Evolutionary conservation across 1,140 invertebrate species (phyloP).

Genomic region (Drosophila guanche): DNA sequence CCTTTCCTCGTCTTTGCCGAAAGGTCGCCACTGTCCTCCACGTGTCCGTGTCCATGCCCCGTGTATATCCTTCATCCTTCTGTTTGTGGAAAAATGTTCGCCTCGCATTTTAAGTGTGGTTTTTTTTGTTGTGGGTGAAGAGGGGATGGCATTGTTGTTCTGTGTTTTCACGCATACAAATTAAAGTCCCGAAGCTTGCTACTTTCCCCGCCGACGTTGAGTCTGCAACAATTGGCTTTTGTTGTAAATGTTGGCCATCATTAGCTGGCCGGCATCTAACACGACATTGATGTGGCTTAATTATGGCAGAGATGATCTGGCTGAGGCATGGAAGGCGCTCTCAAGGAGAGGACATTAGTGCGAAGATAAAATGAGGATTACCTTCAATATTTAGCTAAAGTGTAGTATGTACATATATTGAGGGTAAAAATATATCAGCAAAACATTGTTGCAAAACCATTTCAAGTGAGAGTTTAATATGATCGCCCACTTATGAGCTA

Average conservation of each 20-base stretch:
- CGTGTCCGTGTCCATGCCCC: conserved; percentile 50
- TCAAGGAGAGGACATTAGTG: not conserved
- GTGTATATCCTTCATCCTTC: not conserved
- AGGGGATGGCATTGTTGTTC: conserved; percentile 39
- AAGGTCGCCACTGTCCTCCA: conserved; percentile 28
- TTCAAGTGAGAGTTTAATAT: conserved; percentile 5
- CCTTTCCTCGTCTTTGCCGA: conserved; percentile 23
- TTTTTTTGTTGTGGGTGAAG: conserved; percentile 5
- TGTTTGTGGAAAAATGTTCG: conserved; percentile 67
- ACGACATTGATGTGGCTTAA: conserved; percentile 80
- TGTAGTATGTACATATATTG: no score
- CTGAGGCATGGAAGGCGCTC: conserved; percentile 1
- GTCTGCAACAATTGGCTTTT: conserved; percentile 67
- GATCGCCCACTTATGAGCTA: not conserved
- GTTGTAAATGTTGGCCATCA: conserved; percentile 74
- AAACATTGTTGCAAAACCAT: not conserved
- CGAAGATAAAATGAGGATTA: not conserved
- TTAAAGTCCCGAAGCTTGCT: conserved; percentile 63
- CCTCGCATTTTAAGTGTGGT: conserved; percentile 75
- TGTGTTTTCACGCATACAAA: conserved; percentile 80
- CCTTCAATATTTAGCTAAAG: no score
- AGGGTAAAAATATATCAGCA: no score
- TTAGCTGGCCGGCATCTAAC: conserved; percentile 79
- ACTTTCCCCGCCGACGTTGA: not conserved
- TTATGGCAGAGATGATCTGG: conserved; percentile 64